These are phyloP conservation scores for Endomychus coccineus DNA, from an alignment of 2,888 invertebrate genomes.

Conservation along the genomic window DNA sequence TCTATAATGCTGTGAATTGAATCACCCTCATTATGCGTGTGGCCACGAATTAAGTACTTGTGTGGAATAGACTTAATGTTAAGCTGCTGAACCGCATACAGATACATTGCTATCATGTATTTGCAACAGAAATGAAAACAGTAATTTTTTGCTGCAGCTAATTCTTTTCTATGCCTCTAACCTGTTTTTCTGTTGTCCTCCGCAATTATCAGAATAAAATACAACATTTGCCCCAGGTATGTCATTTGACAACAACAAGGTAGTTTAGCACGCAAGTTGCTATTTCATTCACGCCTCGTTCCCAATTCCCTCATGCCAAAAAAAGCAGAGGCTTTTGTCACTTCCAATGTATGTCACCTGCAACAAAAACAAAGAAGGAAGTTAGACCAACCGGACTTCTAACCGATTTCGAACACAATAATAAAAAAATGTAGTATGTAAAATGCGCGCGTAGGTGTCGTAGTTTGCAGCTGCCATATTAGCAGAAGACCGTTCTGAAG, in stretches of 20 bases:
- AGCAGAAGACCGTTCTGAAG: conserved; percentile 20
- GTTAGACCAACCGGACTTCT: too few species aligned
- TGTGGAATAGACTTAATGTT: conserved; percentile 9
- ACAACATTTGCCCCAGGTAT: conserved; percentile 2
- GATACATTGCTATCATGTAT: conserved; percentile 9
- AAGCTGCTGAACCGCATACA: conserved; percentile 9
- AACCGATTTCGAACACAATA: too few species aligned
- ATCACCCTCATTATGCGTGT: conserved; percentile 14
- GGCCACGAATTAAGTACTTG: conserved; percentile 10
- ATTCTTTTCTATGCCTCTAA: not conserved
- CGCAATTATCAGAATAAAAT: conserved; percentile 16
- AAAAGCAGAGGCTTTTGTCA: conserved; percentile 23
- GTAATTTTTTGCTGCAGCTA: not conserved
- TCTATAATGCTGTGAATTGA: conserved; percentile 10
- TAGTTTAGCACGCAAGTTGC: conserved; percentile 29
- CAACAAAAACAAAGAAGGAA: conserved; percentile 1
- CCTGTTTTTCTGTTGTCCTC: conserved; percentile 15
- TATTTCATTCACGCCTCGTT: conserved; percentile 30
- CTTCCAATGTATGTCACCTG: conserved; percentile 12
- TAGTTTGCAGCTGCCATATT: conserved; percentile 23
- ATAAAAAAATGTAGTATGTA: conserved; percentile 25
- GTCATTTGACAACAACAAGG: conserved; percentile 12
- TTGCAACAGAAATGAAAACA: not conserved
- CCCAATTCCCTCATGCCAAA: conserved; percentile 31
- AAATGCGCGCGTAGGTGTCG: conserved; percentile 24